These are phyloP conservation scores for Gymnocephalus cernua DNA, from an alignment of 2,113 vertebrate species.

Conservation along the genomic window DNA sequence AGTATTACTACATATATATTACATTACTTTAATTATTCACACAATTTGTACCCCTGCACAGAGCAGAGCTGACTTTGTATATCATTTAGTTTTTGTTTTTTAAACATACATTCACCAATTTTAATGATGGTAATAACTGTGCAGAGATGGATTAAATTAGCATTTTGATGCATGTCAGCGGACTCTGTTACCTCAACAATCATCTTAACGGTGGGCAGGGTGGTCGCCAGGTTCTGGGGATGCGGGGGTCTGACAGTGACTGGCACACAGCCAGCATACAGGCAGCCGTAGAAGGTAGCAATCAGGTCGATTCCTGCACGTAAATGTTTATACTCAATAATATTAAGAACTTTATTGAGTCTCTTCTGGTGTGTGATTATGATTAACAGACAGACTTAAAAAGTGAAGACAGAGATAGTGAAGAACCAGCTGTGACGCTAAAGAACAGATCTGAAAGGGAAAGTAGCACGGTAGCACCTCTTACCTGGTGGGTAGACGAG, in stretches of 20 bases:
- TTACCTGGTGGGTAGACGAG: conserved; percentile 96
- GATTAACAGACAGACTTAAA: neutral
- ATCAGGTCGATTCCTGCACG: conserved; percentile 93
- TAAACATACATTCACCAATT: neutral
- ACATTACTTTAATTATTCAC: neutral
- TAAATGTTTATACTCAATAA: conserved; percentile 14
- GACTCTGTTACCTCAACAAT: conserved; percentile 91
- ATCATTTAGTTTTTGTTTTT: no score
- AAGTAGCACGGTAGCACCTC: neutral
- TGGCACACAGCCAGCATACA: conserved; percentile 93
- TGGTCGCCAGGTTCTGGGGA: conserved; percentile 94
- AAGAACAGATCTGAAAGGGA: neutral
- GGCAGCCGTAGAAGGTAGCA: conserved; percentile 95
- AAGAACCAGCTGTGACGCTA: neutral
- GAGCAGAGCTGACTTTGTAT: neutral
- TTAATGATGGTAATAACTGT: neutral
- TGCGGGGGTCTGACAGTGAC: conserved; percentile 95
- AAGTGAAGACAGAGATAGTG: neutral
- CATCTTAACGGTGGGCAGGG: conserved; percentile 97
- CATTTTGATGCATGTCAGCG: neutral
- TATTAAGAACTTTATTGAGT: neutral
- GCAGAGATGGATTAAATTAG: neutral
- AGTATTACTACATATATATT: conserved; percentile 6
- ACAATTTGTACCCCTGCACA: neutral
- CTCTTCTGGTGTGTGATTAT: neutral